phyloP scores from a whole-genome alignment of 1,140 invertebrate species.

The Drosophila ambigua region DNA sequence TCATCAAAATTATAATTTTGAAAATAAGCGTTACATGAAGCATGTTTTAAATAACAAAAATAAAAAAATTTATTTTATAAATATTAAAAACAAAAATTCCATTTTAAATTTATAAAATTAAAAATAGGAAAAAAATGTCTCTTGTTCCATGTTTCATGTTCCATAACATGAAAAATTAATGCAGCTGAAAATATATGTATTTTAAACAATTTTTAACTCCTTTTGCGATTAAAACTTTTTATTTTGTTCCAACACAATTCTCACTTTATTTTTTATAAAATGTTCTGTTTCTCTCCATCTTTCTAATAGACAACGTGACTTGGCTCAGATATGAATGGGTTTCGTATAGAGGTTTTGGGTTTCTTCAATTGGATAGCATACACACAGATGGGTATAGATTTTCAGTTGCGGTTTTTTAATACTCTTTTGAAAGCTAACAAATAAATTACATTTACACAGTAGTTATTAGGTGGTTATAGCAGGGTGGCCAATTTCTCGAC shows the following conservation, averaged over 20 bases:
- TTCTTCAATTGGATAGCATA: slow-evolving; percentile 10
- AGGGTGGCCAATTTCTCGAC: slow-evolving; percentile 52
- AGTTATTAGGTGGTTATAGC: slow-evolving; percentile 1
- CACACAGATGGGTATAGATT: slow-evolving; percentile 28
- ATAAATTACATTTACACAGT: slow-evolving; percentile 57
- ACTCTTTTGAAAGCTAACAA: slow-evolving; percentile 50
- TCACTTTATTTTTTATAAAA: slow-evolving; percentile 69
- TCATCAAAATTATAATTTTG: no score
- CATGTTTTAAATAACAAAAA: no score
- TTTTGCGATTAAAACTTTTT: background rate
- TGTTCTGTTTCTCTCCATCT: slow-evolving; percentile 2
- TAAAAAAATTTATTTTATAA: no score
- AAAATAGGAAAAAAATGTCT: no score
- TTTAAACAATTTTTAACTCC: no score
- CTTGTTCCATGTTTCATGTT: no score
- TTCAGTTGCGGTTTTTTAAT: slow-evolving; percentile 39
- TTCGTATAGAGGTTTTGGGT: slow-evolving; percentile 39
- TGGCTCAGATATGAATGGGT: slow-evolving; percentile 43
- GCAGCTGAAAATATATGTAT: no score
- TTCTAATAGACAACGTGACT: slow-evolving; percentile 47
- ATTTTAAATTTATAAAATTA: no score
- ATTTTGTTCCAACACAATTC: slow-evolving; percentile 58
- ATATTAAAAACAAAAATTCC: no score
- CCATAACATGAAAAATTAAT: no score
- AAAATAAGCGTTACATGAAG: no score